Evolutionary conservation across 2,797 vertebrate genomes (phyloP).

Genomic region (Melanotaenia parkinsoni): DNA sequence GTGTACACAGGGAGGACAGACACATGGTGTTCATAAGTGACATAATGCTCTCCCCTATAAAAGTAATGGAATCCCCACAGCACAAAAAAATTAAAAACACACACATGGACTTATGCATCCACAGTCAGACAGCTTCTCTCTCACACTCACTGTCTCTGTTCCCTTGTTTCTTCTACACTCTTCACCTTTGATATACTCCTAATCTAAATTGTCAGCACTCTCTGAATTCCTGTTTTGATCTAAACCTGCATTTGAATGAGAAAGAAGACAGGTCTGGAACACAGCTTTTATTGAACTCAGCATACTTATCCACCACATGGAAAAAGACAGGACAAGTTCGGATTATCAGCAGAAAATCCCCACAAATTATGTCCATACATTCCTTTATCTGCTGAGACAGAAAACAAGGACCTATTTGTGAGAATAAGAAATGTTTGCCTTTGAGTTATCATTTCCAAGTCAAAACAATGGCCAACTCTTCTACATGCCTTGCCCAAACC

Average conservation of each 20-base stretch:
- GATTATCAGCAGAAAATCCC: conserved; percentile 13
- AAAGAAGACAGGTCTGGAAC: conserved; percentile 58
- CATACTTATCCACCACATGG: conserved; percentile 38
- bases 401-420: background rate
- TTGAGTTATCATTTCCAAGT: background rate
- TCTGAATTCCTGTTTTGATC: conserved; percentile 67
- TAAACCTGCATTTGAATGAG: conserved; percentile 51
- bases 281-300: conserved; percentile 42
- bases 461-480: background rate
- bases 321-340: conserved; percentile 31
- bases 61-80: conserved; percentile 69
- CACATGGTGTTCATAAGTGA: conserved; percentile 77
- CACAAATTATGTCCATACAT: background rate
- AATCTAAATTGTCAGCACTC: conserved; percentile 70
- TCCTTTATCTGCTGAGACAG: conserved; percentile 9
- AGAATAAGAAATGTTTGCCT: background rate
- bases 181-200: conserved; percentile 60
- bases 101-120: conserved; percentile 37
- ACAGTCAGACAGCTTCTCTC: conserved; percentile 37
- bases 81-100: conserved; percentile 66
- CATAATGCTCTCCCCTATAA: conserved; percentile 56
- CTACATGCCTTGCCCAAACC: background rate
- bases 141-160: conserved; percentile 21
- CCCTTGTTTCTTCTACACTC: conserved; percentile 36
- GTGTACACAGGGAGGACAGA: conserved; percentile 57